Evolutionary conservation across 2,888 invertebrate genomes (phyloP).

Genomic region (Drosophila mettleri): DNA sequence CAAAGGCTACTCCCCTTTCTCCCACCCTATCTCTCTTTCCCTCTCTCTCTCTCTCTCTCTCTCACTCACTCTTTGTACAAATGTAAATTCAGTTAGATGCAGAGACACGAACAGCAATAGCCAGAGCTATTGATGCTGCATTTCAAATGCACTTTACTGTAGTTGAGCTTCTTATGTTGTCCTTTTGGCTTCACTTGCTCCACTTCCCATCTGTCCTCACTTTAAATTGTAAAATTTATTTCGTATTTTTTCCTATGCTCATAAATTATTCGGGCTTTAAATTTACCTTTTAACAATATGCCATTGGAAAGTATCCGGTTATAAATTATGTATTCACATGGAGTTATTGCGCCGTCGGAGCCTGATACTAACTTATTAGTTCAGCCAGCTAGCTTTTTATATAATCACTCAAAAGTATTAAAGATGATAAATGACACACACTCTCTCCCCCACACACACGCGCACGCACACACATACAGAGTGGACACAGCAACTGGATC

Average conservation of each 20-base stretch:
- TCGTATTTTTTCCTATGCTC: conserved; percentile 10
- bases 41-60: background rate
- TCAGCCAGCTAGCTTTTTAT: conserved; percentile 49
- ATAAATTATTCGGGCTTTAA: conserved; percentile 32
- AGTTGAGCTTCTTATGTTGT: conserved; percentile 12
- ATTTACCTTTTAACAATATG: conserved; percentile 36
- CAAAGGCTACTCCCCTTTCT: conserved; percentile 10
- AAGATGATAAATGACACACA: conserved; percentile 67
- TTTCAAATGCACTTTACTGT: conserved; percentile 10
- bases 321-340: conserved; percentile 58
- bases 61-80: background rate
- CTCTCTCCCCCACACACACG: conserved; percentile 12
- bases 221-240: conserved; percentile 29
- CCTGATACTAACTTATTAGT: conserved; percentile 67
- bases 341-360: conserved; percentile 54
- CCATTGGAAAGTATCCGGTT: conserved; percentile 24
- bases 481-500: conserved; percentile 21
- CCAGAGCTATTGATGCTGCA: conserved; percentile 12
- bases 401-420: conserved; percentile 74
- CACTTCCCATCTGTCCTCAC: conserved; percentile 13
- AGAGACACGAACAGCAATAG: background rate
- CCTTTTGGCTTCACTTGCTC: background rate
- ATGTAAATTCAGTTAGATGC: conserved; percentile 14
- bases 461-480: conserved; percentile 6
- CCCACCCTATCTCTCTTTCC: background rate